Evolutionary conservation across 2,888 invertebrate genomes (phyloP).

Genomic region (Hedychridium roseum): DNA sequence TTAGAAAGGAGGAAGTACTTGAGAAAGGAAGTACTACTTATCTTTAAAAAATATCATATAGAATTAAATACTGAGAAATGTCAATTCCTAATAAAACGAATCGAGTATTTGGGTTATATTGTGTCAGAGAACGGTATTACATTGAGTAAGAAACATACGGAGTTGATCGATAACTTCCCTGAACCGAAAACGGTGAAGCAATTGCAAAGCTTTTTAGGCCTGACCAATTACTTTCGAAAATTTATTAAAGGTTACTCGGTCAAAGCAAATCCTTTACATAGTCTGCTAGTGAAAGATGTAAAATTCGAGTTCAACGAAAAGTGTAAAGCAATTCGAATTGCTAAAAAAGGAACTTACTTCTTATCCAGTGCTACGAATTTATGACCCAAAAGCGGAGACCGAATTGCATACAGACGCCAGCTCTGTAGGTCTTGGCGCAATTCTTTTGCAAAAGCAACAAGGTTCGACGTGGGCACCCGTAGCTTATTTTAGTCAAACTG

Average conservation of each 20-base stretch:
- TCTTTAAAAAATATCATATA: not conserved
- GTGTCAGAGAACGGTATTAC: not conserved
- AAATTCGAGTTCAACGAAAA: not conserved
- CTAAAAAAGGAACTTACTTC: constrained; percentile 25
- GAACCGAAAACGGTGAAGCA: not conserved
- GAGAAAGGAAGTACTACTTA: not conserved
- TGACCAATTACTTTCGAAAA: constrained; percentile 26
- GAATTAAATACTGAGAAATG: not conserved
- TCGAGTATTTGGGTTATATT: constrained; percentile 1
- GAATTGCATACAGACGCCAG: constrained; percentile 51
- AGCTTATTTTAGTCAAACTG: constrained; percentile 42
- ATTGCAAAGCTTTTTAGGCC: not conserved
- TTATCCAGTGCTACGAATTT: constrained; percentile 40
- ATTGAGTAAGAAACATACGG: not conserved
- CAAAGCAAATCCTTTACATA: not conserved
- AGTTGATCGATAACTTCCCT: not conserved
- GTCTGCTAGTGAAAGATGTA: not conserved
- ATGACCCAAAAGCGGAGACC: constrained; percentile 39
- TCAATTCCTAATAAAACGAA: not conserved
- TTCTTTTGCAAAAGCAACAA: not conserved
- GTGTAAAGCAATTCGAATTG: constrained; percentile 19
- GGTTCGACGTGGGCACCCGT: constrained; percentile 34
- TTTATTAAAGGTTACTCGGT: not conserved
- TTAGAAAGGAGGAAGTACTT: not conserved
- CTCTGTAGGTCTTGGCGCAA: constrained; percentile 36